phyloP scores from a whole-genome alignment of 2,113 vertebrate species.

The Chionis minor region DNA sequence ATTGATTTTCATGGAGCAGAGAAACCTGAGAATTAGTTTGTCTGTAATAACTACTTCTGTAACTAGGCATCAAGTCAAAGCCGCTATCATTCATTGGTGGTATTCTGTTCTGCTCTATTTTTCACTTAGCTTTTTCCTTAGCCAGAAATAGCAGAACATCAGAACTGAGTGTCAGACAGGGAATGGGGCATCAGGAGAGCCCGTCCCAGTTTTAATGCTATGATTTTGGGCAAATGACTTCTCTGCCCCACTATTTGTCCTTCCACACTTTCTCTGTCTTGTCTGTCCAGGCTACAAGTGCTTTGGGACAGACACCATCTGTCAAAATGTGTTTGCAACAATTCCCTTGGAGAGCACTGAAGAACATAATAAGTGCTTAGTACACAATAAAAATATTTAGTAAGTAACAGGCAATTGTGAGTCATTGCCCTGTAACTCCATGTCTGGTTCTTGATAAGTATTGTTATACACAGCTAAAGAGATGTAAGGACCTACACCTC shows the following conservation, averaged over 20 bases:
- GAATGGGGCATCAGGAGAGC: neutral
- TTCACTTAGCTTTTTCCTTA: neutral
- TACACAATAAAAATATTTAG: constrained; percentile 28
- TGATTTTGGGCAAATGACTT: neutral
- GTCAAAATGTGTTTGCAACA: neutral
- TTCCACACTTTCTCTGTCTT: neutral
- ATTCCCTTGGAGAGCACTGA: neutral
- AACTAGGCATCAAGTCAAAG: neutral
- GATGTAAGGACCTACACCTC: neutral
- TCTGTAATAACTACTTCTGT: neutral
- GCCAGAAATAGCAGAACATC: neutral
- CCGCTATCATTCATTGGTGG: accelerated
- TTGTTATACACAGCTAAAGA: neutral
- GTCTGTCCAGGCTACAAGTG: neutral
- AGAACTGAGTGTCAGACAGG: neutral
- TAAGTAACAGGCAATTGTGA: constrained; percentile 42
- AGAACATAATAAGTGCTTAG: neutral
- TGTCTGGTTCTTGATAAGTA: constrained; percentile 7
- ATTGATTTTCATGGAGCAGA: neutral
- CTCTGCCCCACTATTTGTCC: neutral
- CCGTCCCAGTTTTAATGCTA: neutral
- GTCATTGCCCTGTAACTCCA: constrained; percentile 20
- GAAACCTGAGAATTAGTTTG: neutral
- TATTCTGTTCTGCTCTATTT: neutral
- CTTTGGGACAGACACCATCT: neutral